Evolutionary conservation across 2,888 invertebrate genomes (phyloP).

Genomic region (Notodonta ziczac): DNA sequence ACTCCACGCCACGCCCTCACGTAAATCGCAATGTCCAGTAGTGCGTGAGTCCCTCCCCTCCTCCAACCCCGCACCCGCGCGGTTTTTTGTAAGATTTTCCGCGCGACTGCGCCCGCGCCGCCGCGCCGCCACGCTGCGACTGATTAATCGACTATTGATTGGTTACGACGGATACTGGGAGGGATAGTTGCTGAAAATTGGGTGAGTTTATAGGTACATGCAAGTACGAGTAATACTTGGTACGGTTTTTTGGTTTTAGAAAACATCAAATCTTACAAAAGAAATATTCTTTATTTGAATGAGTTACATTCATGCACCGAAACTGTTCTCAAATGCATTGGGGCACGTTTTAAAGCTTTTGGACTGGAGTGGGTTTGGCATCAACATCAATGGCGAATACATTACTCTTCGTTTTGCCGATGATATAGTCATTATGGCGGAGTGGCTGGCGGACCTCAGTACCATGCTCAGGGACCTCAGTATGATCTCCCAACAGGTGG

Average conservation of each 20-base stretch:
- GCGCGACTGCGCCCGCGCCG: slow-evolving; percentile 73
- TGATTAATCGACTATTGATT: slow-evolving; percentile 84
- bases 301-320: too few relatives aligned
- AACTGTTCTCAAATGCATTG: too few relatives aligned
- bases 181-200: slow-evolving; percentile 40
- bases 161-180: slow-evolving; percentile 54
- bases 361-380: too few relatives aligned
- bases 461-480: too few relatives aligned
- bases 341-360: too few relatives aligned
- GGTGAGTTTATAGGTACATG: slow-evolving; percentile 20
- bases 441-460: too few relatives aligned
- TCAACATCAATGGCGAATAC: too few relatives aligned
- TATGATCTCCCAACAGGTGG: too few relatives aligned
- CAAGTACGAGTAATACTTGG: slow-evolving; percentile 22
- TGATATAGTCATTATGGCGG: too few relatives aligned
- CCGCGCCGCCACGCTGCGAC: slow-evolving; percentile 61
- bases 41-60: slow-evolving; percentile 61
- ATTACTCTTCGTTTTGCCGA: too few relatives aligned
- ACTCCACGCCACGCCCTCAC: slow-evolving; percentile 46
- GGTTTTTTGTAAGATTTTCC: slow-evolving; percentile 84
- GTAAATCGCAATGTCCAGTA: slow-evolving; percentile 60
- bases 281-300: too few relatives aligned
- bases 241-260: not conserved
- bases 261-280: too few relatives aligned
- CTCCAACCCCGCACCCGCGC: slow-evolving; percentile 42